Base-by-base conservation (phyloP, 1,140 invertebrate genomes). In the Leptinotarsa texana region DNA sequence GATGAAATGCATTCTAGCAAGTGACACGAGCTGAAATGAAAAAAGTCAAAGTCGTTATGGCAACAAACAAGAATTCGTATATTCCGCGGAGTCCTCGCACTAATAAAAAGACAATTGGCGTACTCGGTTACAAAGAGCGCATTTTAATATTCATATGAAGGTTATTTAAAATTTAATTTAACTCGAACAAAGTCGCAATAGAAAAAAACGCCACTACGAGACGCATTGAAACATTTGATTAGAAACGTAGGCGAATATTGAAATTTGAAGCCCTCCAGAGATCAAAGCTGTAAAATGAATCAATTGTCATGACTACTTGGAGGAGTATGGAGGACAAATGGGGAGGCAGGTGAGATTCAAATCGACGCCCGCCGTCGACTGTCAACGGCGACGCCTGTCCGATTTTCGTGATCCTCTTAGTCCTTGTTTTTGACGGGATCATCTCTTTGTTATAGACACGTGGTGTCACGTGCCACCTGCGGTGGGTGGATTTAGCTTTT, bases 391-490 rank as follows among this genome's bases (percentile, higher is more conserved):
- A 67, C 65, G 65, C 65, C 65, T 27, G 65, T 42, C 65, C 24
- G 65, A 67, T 67, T 33, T 67, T 67, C 18, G 21, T 67, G 65
- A 67, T 67, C 22, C 65, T 67, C 65, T 67, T 67, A 67, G 65
- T 67, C n/a, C 65, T 67, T 67, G 18, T 67, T 67, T 67, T 42
- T 67, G 65, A 67, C 18, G 63, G 75, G 48, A 78, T 76, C 77
- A 80, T 82, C 80, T 78, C 68, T 74, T 82, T 82, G 81, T 82
- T 73, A 68, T 66, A 66, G 79, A 74, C 81, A 82, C 81, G 81
- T 82, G 81, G 72, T 78, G 66, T 69, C 75, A 75, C 75, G 75
- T 75, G 75, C 75, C 78, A 78, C 81, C 80, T 80, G 79, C 78
- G 78, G 51, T 15, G 51, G 76, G 69, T 75, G 63, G 67, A 77